Percentiles rank a stretch among this genome's conserved stretches.
Evolutionary conservation across 2,888 invertebrate species (phyloP).

Genomic region (Deilephila elpenor): DNA sequence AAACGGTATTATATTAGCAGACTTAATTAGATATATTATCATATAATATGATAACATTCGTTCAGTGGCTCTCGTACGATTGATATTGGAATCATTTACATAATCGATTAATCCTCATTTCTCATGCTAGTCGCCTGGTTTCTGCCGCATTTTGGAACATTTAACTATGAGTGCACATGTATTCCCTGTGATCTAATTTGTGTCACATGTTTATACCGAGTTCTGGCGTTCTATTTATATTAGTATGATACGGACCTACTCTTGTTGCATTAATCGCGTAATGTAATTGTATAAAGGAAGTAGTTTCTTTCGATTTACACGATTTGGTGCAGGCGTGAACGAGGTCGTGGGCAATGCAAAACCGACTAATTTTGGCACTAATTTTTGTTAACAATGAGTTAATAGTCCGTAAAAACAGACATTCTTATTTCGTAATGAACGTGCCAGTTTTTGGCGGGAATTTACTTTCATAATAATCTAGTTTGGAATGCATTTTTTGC

Average conservation of each 20-base stretch:
- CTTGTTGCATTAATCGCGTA: neutral
- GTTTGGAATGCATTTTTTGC: neutral
- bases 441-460: neutral
- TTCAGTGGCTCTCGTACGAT: constrained; percentile 8
- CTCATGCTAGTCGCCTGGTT: neutral
- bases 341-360: constrained; percentile 24
- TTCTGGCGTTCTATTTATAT: neutral
- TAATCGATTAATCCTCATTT: neutral
- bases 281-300: neutral
- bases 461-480: neutral
- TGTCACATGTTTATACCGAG: neutral
- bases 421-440: neutral
- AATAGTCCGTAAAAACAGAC: neutral
- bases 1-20: constrained; percentile 7
- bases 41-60: constrained; percentile 21
- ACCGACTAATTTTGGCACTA: constrained; percentile 5
- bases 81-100: neutral
- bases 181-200: neutral
- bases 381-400: constrained; percentile 3
- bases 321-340: neutral
- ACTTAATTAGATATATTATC: constrained; percentile 29
- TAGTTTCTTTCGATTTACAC: neutral
- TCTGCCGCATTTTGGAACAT: neutral
- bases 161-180: neutral
- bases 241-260: neutral